Base-by-base conservation (phyloP, 2,797 vertebrate species). In the Esox lucius region DNA sequence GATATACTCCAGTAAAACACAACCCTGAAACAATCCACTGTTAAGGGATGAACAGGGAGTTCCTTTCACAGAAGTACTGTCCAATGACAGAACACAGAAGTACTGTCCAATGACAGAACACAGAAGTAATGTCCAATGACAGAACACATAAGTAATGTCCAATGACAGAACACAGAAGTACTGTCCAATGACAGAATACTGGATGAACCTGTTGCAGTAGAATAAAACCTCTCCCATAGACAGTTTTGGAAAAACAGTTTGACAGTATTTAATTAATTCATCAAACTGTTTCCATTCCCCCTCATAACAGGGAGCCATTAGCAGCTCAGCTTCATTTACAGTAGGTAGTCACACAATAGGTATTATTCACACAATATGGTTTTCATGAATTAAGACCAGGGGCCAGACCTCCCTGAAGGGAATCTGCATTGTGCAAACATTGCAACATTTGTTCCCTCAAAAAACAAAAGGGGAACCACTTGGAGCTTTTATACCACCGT, bases 401-500 rank as follows among this genome's bases (percentile, higher is more conserved):
- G 88, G 91, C 88, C 71, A 91, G 93, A 94, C 94, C 94, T 93
- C 94, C 93, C 93, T 93, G 90, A 89, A 91, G 89, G 84, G 87
- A 87, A 84, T 89, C 71, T 84, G 81, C 87, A 83, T 91, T 91
- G 87, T 91, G 90, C 91, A 91, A 92, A 92, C 89, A 90, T 90
- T 83, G 88, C 87, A 92, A 90, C 87, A 86, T 90, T 92, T 92
- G 87, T 88, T 91, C 85, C 84, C 70, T 75, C 83, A 83, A 86
- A 87, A 90, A 90, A 84, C 83, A 90, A 90, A 92, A 92, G 90
- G 90, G 91, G 91, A 91, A 82, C 82, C 81, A 75, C 87, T 90
- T 85, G 80, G 76, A 88, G 72, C 92, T 92, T 87, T 90, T 86
- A 90, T 81, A 81, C 64, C 26, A 56, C 88, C 89, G 91, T 88